Percentiles rank a stretch among this genome's conserved stretches.
Conservation (phyloP, 2,113 vertebrate genomes). For the Vulpes ferrilata region DNA sequence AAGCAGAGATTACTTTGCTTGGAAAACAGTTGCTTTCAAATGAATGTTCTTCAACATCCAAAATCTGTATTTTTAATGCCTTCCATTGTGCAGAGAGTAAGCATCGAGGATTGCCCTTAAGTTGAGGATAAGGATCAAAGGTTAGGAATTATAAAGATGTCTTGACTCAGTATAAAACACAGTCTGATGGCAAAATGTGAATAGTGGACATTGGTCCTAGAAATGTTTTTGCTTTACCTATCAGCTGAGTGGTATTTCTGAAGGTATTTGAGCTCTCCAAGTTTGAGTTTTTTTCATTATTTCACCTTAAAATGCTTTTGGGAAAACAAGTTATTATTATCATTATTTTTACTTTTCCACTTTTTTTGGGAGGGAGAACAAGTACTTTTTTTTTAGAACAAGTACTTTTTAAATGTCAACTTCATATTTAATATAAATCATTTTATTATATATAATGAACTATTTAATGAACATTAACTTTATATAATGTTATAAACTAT, state of each 20-base stretch:
- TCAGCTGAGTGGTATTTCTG: neutral
- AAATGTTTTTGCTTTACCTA: neutral
- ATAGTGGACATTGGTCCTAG: neutral
- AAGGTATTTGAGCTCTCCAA: neutral
- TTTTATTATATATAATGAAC: neutral
- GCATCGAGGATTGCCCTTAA: neutral
- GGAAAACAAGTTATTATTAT: neutral
- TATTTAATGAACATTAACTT: neutral
- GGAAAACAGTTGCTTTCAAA: slow-evolving; percentile 4
- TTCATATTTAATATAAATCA: neutral
- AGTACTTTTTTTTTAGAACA: neutral
- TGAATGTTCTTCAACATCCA: neutral
- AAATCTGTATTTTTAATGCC: neutral
- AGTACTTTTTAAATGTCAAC: neutral
- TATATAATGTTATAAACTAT: neutral
- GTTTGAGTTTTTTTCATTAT: neutral
- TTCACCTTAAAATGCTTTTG: neutral
- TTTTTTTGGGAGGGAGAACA: neutral
- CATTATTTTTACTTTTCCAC: neutral
- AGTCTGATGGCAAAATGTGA: neutral
- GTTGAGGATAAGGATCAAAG: neutral
- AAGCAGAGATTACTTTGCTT: neutral
- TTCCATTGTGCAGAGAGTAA: neutral
- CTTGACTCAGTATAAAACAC: neutral
- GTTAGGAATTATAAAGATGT: neutral